These are phyloP conservation scores for Misgurnus mizolepis DNA, from an alignment of 2,113 vertebrate species.

Conservation along the genomic window DNA sequence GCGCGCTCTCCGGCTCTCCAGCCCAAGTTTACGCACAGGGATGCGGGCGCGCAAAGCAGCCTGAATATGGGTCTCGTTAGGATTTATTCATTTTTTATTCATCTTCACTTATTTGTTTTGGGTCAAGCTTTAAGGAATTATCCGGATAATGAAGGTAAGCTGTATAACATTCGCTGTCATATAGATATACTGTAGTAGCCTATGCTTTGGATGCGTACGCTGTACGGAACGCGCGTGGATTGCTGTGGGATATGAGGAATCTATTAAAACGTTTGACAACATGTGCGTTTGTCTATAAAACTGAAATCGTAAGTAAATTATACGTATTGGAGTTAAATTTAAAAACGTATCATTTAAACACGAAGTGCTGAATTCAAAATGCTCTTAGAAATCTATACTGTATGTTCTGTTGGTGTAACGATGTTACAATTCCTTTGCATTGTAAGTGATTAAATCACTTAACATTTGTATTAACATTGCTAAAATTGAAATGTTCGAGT, in stretches of 20 bases:
- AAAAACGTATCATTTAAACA: neutral
- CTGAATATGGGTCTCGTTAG: conserved; percentile 59
- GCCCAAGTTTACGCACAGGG: conserved; percentile 62
- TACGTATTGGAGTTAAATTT: no score
- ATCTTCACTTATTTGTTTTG: conserved; percentile 38
- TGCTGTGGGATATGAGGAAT: neutral
- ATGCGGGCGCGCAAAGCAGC: conserved; percentile 58
- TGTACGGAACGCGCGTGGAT: neutral
- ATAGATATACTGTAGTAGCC: neutral
- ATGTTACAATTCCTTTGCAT: no score
- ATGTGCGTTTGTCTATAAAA: neutral
- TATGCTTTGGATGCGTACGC: neutral
- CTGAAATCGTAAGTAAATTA: neutral
- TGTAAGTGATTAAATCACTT: no score
- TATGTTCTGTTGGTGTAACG: neutral
- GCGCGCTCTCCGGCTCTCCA: neutral
- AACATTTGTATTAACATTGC: neutral
- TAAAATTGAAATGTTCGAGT: neutral
- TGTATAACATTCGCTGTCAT: conserved; percentile 5
- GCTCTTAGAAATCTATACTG: neutral
- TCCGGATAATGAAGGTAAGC: conserved; percentile 62
- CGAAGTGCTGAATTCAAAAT: neutral
- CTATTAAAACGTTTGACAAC: neutral
- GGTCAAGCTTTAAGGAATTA: conserved; percentile 57
- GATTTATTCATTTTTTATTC: conserved; percentile 57